Evolutionary conservation across 2,797 vertebrate genomes (phyloP).

Genomic region (Hippoglossus hippoglossus): DNA sequence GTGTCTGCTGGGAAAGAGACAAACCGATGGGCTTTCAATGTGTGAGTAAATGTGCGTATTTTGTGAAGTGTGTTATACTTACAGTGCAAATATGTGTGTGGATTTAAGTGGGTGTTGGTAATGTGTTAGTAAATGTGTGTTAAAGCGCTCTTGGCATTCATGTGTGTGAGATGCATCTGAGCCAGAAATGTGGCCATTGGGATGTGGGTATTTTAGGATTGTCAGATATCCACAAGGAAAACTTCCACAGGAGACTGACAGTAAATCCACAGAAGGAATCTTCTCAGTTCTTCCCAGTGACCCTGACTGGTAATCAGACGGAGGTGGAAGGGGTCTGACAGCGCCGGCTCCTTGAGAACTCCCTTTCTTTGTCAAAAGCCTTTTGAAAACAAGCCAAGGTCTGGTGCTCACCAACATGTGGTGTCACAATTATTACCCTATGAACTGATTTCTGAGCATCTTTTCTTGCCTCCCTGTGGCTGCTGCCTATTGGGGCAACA

Average conservation of each 20-base stretch:
- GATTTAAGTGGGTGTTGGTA: slow-evolving; percentile 66
- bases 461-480: slow-evolving; percentile 34
- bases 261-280: slow-evolving; percentile 67
- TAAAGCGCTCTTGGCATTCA: slow-evolving; percentile 34
- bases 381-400: slow-evolving; percentile 58
- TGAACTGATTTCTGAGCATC: slow-evolving; percentile 53
- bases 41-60: slow-evolving; percentile 26
- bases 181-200: slow-evolving; percentile 22
- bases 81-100: slow-evolving; percentile 58
- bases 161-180: slow-evolving; percentile 31
- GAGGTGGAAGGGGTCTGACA: slow-evolving; percentile 12
- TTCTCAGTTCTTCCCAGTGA: slow-evolving; percentile 38
- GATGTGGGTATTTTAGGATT: slow-evolving; percentile 39
- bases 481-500: slow-evolving; percentile 25
- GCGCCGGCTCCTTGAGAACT: slow-evolving; percentile 4
- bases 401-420: slow-evolving; percentile 39
- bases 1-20: slow-evolving; percentile 40
- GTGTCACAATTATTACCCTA: slow-evolving; percentile 68
- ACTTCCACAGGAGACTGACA: slow-evolving; percentile 45
- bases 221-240: slow-evolving; percentile 67
- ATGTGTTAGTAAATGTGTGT: slow-evolving; percentile 55
- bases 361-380: slow-evolving; percentile 45
- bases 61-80: slow-evolving; percentile 60
- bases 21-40: slow-evolving; percentile 58
- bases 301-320: slow-evolving; percentile 48